These are phyloP conservation scores for Phasianus colchicus DNA, from an alignment of 2,113 vertebrate species.

Conservation along the genomic window DNA sequence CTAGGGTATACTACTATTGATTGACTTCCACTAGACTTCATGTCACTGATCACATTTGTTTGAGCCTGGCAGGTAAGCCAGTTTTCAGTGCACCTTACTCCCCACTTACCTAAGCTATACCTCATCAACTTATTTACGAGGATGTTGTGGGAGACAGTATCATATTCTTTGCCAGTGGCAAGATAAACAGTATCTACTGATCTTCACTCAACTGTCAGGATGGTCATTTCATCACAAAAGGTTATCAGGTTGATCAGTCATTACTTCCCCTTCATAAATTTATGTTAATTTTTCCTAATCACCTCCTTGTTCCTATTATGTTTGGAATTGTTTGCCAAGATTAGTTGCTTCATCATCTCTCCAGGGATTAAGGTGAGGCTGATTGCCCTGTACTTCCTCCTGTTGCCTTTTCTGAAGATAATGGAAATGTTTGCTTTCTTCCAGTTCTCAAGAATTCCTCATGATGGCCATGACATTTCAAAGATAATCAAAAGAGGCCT, in stretches of 20 bases:
- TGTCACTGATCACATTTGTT: neutral
- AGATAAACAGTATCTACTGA: neutral
- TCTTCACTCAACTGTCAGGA: neutral
- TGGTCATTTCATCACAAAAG: neutral
- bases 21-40: neutral
- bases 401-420: neutral
- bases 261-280: neutral
- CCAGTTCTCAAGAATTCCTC: neutral
- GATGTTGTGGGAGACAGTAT: neutral
- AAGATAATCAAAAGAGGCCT: neutral
- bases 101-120: neutral
- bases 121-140: neutral
- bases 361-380: neutral
- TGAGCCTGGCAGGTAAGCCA: neutral
- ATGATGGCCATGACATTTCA: neutral
- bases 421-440: neutral
- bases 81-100: neutral
- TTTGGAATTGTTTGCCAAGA: neutral
- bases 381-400: neutral
- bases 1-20: neutral
- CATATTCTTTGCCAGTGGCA: neutral
- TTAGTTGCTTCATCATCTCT: neutral
- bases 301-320: neutral
- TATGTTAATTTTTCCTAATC: neutral
- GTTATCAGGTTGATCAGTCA: neutral